Percentiles rank a stretch among this genome's conserved stretches.
These are phyloP conservation scores for Cydia pomonella DNA, from an alignment of 1,140 invertebrate species.

Conservation along the genomic window DNA sequence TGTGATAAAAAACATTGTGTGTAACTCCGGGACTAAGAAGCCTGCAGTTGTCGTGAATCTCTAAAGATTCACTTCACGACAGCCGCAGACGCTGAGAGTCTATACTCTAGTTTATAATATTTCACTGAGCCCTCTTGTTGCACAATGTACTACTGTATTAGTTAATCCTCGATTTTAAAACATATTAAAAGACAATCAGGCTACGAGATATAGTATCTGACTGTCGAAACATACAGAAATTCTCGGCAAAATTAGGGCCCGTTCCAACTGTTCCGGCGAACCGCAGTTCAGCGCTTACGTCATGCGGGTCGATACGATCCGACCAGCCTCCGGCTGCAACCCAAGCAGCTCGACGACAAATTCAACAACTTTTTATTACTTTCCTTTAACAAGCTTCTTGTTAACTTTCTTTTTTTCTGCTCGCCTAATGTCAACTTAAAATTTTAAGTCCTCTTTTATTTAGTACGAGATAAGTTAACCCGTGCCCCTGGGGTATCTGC, in stretches of 20 bases:
- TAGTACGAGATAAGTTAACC: conserved; percentile 27
- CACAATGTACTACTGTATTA: too few relatives aligned
- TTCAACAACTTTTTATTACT: conserved; percentile 34
- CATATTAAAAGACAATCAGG: neutral
- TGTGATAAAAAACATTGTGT: too few relatives aligned
- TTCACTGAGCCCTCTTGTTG: too few relatives aligned
- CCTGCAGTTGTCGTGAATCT: too few relatives aligned
- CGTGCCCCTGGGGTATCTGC: neutral
- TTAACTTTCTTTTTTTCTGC: conserved; percentile 22
- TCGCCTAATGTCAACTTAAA: conserved; percentile 17
- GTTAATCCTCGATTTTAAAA: neutral
- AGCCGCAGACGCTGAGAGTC: too few relatives aligned
- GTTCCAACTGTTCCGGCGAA: neutral
- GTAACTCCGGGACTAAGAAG: too few relatives aligned
- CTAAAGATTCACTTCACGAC: too few relatives aligned
- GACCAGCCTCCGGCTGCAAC: conserved; percentile 10
- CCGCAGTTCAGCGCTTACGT: conserved; percentile 24
- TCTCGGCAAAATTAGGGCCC: conserved; percentile 21
- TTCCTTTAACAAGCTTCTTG: conserved; percentile 26
- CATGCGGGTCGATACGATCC: conserved; percentile 21
- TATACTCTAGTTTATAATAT: too few relatives aligned
- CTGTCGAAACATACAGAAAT: conserved; percentile 3
- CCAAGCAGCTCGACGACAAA: conserved; percentile 19
- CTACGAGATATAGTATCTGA: neutral
- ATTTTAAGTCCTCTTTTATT: conserved; percentile 24